Conservation (phyloP, 2,113 vertebrate species). For the Mirounga angustirostris region DNA sequence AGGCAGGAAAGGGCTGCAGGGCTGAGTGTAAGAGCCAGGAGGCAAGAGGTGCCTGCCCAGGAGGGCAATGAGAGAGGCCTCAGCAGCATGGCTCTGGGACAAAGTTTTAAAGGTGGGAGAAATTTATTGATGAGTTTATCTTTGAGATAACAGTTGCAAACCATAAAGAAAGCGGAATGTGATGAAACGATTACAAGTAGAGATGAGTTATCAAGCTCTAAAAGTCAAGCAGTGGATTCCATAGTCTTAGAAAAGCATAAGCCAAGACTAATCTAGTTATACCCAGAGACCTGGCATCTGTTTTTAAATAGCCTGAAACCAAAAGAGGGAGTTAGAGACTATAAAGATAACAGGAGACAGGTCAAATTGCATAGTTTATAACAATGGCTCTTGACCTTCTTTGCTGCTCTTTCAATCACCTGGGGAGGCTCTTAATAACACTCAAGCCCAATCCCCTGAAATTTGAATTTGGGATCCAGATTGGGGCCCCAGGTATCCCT, state of each 20-base stretch:
- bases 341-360: neutral
- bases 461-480: neutral
- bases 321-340: constrained; percentile 34
- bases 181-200: neutral
- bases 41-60: neutral
- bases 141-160: neutral
- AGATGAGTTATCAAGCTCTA: neutral
- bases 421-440: neutral
- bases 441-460: neutral
- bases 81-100: neutral
- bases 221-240: neutral
- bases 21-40: neutral
- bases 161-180: constrained; percentile 22
- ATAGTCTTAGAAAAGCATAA: constrained; percentile 17
- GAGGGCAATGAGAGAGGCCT: neutral
- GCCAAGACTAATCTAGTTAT: neutral
- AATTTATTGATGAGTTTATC: constrained; percentile 24
- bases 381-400: neutral
- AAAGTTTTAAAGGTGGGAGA: neutral
- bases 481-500: neutral
- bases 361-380: neutral
- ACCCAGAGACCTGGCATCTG: neutral
- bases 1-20: neutral
- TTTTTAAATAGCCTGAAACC: constrained; percentile 40
- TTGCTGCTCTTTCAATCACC: neutral